Percentiles rank a stretch among this genome's conserved stretches.
Conservation (phyloP, 2,888 invertebrate genomes). For the Heliconius ismenius region DNA sequence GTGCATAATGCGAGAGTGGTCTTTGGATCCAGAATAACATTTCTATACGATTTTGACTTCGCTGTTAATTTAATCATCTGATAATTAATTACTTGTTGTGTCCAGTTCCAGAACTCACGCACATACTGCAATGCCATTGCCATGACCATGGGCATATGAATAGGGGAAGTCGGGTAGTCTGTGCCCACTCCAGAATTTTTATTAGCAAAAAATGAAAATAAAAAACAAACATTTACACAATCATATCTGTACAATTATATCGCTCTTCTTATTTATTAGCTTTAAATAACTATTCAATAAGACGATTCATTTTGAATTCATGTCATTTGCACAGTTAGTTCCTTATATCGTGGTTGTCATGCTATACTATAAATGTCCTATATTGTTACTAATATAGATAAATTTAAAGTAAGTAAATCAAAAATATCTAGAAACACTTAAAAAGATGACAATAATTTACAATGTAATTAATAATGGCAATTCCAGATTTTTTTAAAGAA, state of each 20-base stretch:
- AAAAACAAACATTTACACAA: too few relatives aligned
- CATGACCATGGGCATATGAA: not conserved
- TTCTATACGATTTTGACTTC: conserved; percentile 23
- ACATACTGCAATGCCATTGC: not conserved
- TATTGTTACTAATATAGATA: not conserved
- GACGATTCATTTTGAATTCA: conserved; percentile 14
- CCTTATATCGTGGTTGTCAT: conserved; percentile 1
- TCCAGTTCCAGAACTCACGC: conserved; percentile 10
- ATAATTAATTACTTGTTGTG: conserved; percentile 16
- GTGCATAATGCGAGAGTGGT: conserved; percentile 32
- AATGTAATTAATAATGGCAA: too few relatives aligned
- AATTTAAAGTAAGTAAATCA: not conserved
- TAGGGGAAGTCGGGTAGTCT: too few relatives aligned
- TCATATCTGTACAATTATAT: too few relatives aligned
- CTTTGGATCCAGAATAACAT: conserved; percentile 20
- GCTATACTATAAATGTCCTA: not conserved
- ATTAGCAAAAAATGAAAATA: too few relatives aligned
- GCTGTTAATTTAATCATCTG: conserved; percentile 22
- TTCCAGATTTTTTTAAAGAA: too few relatives aligned
- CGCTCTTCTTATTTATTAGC: too few relatives aligned
- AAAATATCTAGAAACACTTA: not conserved
- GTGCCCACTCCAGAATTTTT: too few relatives aligned
- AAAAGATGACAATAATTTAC: not conserved
- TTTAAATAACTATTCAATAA: conserved; percentile 10
- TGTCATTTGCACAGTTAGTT: conserved; percentile 8